phyloP scores from a whole-genome alignment of 2,113 vertebrate species.

The Protobothrops flavoviridis region DNA sequence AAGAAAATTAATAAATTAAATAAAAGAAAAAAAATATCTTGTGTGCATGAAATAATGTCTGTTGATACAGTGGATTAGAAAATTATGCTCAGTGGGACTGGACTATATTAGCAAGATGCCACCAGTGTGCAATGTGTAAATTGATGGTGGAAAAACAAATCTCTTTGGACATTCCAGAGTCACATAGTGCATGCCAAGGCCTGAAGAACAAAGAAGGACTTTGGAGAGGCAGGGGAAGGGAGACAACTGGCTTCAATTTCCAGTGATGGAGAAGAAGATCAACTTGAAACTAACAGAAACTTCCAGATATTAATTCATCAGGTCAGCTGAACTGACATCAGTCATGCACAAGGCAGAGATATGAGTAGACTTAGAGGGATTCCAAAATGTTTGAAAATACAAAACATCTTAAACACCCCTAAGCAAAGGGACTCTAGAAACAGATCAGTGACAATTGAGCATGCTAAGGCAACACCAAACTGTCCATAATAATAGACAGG shows the following conservation, averaged over 20 bases:
- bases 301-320: conserved; percentile 33
- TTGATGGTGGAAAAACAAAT: conserved; percentile 61
- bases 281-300: neutral
- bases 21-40: conserved; percentile 39
- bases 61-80: conserved; percentile 69
- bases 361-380: neutral
- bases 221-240: conserved; percentile 6
- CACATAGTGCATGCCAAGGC: conserved; percentile 54
- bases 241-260: conserved; percentile 51
- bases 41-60: conserved; percentile 43
- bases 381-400: neutral
- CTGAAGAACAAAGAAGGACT: conserved; percentile 52
- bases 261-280: conserved; percentile 22
- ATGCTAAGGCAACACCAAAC: neutral
- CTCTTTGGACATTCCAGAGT: conserved; percentile 63
- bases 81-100: conserved; percentile 61
- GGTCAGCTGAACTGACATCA: neutral
- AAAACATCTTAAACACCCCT: neutral
- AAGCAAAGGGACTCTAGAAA: neutral
- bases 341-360: neutral
- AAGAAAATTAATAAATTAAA: neutral
- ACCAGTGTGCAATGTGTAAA: conserved; percentile 57
- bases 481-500: neutral
- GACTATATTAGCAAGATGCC: conserved; percentile 67
- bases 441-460: neutral